These are phyloP conservation scores for Arctopsyche grandis DNA, from an alignment of 1,140 invertebrate genomes.

Conservation along the genomic window DNA sequence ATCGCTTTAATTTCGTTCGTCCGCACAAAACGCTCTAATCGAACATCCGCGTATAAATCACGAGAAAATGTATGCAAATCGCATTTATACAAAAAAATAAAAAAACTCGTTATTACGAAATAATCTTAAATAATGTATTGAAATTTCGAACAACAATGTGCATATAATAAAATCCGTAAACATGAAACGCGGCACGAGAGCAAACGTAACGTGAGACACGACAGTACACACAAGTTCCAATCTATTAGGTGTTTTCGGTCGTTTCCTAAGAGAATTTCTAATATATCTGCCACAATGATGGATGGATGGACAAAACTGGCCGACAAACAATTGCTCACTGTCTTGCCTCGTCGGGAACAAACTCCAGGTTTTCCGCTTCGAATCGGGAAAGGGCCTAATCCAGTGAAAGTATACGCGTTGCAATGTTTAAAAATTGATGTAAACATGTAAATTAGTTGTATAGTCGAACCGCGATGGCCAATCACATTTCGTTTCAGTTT, in stretches of 20 bases:
- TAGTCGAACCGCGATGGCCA: no score
- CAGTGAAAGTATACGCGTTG: not conserved
- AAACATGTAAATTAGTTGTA: no score
- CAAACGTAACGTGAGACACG: conserved; percentile 10
- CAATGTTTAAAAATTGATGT: no score
- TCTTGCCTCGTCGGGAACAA: not conserved
- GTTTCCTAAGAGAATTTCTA: not conserved
- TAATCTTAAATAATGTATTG: no score
- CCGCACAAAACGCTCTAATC: not conserved
- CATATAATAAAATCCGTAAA: not conserved
- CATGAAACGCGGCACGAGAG: not conserved
- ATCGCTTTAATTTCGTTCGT: no score
- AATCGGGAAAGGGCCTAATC: not conserved
- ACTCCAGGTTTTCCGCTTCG: not conserved
- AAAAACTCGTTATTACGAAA: not conserved
- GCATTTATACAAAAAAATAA: not conserved
- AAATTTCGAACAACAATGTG: no score
- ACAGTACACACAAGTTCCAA: not conserved
- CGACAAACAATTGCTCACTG: conserved; percentile 10
- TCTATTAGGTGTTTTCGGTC: not conserved
- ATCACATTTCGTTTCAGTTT: no score
- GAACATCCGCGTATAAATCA: conserved; percentile 9
- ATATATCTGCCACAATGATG: conserved; percentile 24
- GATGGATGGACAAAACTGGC: not conserved
- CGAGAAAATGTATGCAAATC: conserved; percentile 21